Conservation (phyloP, 2,888 invertebrate genomes). For the Caenorhabditis sp. region DNA sequence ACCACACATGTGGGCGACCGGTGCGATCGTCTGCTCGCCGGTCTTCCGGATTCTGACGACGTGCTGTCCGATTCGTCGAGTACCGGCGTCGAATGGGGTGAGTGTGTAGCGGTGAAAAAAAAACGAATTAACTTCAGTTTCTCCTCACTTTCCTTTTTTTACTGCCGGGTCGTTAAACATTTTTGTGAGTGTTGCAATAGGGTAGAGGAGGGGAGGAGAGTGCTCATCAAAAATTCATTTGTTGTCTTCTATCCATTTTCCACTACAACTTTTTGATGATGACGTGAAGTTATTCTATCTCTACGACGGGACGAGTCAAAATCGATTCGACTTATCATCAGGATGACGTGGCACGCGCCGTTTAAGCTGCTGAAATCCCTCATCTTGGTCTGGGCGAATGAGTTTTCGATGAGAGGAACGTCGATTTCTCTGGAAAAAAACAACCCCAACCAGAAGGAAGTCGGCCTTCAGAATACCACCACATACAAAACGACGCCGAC, state of each 20-base stretch:
- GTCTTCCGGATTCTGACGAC: constrained; percentile 73
- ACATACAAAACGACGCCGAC: not conserved
- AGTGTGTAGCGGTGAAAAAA: constrained; percentile 24
- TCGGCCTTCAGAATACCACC: not conserved
- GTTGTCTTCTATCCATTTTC: constrained; percentile 21
- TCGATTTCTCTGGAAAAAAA: no score
- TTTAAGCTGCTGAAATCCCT: constrained; percentile 43
- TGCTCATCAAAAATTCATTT: constrained; percentile 57
- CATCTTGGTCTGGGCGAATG: not conserved
- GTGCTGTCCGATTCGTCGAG: constrained; percentile 73
- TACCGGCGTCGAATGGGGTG: constrained; percentile 54
- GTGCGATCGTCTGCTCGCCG: constrained; percentile 75
- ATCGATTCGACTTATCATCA: not conserved
- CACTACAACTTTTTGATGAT: no score
- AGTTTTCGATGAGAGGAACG: no score
- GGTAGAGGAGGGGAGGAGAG: not conserved
- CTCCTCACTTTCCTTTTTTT: constrained; percentile 29
- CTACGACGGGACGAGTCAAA: no score
- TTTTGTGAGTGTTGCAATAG: constrained; percentile 28
- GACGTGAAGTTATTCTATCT: constrained; percentile 18
- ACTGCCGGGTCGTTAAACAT: constrained; percentile 58
- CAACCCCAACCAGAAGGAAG: constrained; percentile 4
- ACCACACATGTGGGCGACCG: constrained; percentile 76
- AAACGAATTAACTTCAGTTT: constrained; percentile 36
- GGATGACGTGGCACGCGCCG: constrained; percentile 7